Evolutionary conservation across 1,140 invertebrate species (phyloP).

Genomic region (Drosophila dunni): DNA sequence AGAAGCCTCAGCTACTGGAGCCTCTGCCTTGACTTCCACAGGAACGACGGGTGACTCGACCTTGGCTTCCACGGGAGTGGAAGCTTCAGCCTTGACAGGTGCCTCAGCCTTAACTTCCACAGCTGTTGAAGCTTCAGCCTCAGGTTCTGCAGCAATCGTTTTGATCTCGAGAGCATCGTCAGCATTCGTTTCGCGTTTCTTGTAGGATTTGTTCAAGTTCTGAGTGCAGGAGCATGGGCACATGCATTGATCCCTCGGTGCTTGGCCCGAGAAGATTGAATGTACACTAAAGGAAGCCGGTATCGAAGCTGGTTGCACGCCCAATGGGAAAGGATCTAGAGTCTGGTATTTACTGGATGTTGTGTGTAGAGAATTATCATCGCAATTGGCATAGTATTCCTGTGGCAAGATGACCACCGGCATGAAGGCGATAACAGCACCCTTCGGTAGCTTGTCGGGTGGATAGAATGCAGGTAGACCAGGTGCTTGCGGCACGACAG

Average conservation of each 20-base stretch:
- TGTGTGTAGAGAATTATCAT: slow-evolving; percentile 62
- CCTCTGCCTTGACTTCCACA: slow-evolving; percentile 33
- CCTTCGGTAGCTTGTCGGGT: slow-evolving; percentile 84
- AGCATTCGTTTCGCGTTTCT: slow-evolving; percentile 75
- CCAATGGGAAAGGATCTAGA: slow-evolving; percentile 75
- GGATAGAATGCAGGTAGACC: slow-evolving; percentile 80
- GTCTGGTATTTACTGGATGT: slow-evolving; percentile 57
- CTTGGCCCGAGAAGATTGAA: slow-evolving; percentile 70
- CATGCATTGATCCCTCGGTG: slow-evolving; percentile 81
- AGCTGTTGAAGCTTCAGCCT: slow-evolving; percentile 16
- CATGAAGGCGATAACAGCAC: slow-evolving; percentile 86
- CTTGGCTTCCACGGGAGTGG: slow-evolving; percentile 10
- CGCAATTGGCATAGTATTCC: slow-evolving; percentile 71
- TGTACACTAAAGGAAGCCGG: slow-evolving; percentile 70
- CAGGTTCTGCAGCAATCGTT: slow-evolving; percentile 10
- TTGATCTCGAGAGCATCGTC: slow-evolving; percentile 32
- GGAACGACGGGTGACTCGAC: slow-evolving; percentile 12
- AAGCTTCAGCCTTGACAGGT: slow-evolving; percentile 16
- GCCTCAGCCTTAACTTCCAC: slow-evolving; percentile 27
- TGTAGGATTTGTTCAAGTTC: slow-evolving; percentile 69
- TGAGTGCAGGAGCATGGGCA: slow-evolving; percentile 83
- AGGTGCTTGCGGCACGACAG: slow-evolving; percentile 75
- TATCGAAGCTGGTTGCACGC: slow-evolving; percentile 71
- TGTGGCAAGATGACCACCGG: slow-evolving; percentile 87
- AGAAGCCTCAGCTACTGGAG: slow-evolving; percentile 14